Evolutionary conservation across 2,797 vertebrate species (phyloP), one percentile per base, ranked within the genome.

Genomic region (Chanos chanos): DNA sequence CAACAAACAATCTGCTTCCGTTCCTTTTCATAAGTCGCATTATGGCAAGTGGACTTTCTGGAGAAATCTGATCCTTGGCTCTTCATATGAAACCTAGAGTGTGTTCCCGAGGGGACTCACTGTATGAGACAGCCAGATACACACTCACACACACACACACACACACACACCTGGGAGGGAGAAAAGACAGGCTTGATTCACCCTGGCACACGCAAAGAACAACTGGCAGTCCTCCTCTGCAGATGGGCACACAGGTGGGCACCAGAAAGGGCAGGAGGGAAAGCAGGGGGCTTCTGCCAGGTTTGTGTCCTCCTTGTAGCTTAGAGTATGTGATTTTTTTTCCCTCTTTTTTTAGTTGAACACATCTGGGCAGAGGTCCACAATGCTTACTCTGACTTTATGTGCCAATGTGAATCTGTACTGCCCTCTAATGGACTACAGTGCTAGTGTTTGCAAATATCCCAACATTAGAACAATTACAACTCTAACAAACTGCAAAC

Each of bases 211-310:
- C 70, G 70, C 80, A 79, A 82, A 84, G 76, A 88, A 89, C 86
- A 89, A 88, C 87, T 89, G 87, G 84, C 75, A 50, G 73, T 74
- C 80, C 76, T 78, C 70, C 71, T 73, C 70, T 76, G 76, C 89
- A 89, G 88, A 90, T 89, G 89, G 88, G 85, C 82, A 86, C 81
- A 81, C 89, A 90, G 88, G 88, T 89, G 89, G 86, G 77, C 76
- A 81, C 58, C 52, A 59, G 54, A 71, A 53, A 73, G 61, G 31
- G 12, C 73, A 64, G 73, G 53, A 66, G 58, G 64, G 60, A 56
- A 64, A 12, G 45, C 39, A 18, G 52, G 53, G 53, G 68, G 49
- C 47, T 63, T 73, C 61, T 86, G 88, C 86, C 87, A 88, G 84
- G 77, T 84, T 86, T 82, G 75, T 87, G 83, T 86, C 83, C 72